These are phyloP conservation scores for Leptopilina boulardi DNA, from an alignment of 1,140 invertebrate species.

Conservation along the genomic window DNA sequence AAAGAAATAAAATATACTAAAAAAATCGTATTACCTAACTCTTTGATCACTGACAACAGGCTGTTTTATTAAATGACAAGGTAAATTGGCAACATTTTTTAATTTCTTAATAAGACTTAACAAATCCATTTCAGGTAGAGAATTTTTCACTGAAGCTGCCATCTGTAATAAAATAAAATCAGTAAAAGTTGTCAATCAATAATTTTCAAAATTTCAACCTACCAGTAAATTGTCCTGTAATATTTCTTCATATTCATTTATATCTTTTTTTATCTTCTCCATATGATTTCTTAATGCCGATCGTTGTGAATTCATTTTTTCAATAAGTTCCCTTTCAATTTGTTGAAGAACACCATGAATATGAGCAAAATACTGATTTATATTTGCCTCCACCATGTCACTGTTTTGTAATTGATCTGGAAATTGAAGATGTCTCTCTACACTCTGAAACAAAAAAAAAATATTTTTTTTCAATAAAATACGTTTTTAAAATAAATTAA, in stretches of 20 bases:
- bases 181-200: neutral
- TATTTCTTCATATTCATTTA: conserved; percentile 51
- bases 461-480: neutral
- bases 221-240: conserved; percentile 51
- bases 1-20: neutral
- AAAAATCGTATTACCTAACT: conserved; percentile 47
- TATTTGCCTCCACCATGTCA: conserved; percentile 48
- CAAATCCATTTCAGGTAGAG: conserved; percentile 52
- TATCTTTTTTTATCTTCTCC: conserved; percentile 43
- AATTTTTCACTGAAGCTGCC: conserved; percentile 26
- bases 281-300: conserved; percentile 44
- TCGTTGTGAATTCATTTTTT: conserved; percentile 46
- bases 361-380: conserved; percentile 65
- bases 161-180: conserved; percentile 47
- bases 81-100: conserved; percentile 62
- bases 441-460: conserved; percentile 60
- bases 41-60: neutral
- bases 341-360: conserved; percentile 71
- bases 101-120: conserved; percentile 67
- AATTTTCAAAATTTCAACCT: conserved; percentile 11
- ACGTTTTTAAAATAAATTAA: neutral
- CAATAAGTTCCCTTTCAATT: conserved; percentile 59
- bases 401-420: conserved; percentile 34
- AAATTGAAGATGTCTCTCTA: conserved; percentile 30
- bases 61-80: conserved; percentile 68